These are phyloP conservation scores for Trissolcus brochymenae DNA, from an alignment of 2,888 invertebrate species.

Conservation along the genomic window DNA sequence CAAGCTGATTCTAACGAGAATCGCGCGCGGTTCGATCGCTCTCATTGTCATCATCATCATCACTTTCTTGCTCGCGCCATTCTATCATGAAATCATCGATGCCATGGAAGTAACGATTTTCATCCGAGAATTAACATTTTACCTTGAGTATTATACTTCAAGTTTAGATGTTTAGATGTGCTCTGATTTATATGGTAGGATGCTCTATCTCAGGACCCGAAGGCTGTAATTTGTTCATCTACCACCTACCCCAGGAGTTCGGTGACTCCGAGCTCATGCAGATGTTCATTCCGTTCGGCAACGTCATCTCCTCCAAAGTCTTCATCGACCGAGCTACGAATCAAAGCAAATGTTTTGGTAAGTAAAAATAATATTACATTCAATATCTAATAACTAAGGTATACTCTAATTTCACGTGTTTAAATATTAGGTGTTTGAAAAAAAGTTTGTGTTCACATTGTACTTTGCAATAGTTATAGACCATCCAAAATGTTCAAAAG, in stretches of 20 bases:
- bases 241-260: conserved; percentile 99
- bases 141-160: conserved; percentile 77
- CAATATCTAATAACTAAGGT: too few relatives aligned
- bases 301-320: conserved; percentile 99
- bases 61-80: conserved; percentile 52
- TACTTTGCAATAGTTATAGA: too few relatives aligned
- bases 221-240: conserved; percentile 99
- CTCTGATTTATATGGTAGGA: conserved; percentile 81
- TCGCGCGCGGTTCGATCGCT: conserved; percentile 66
- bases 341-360: conserved; percentile 99
- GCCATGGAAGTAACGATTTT: conserved; percentile 62
- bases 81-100: conserved; percentile 48
- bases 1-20: conserved; percentile 59
- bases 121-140: conserved; percentile 72
- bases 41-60: conserved; percentile 66
- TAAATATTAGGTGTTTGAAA: too few relatives aligned
- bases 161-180: conserved; percentile 77
- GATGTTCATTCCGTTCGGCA: conserved; percentile 99
- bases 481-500: too few relatives aligned
- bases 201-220: conserved; percentile 98
- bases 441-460: too few relatives aligned
- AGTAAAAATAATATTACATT: conserved; percentile 73
- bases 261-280: conserved; percentile 99
- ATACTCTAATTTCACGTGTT: too few relatives aligned
- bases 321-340: conserved; percentile 99